These are phyloP conservation scores for Platysternon megacephalum DNA, from an alignment of 2,113 vertebrate genomes.

Conservation along the genomic window DNA sequence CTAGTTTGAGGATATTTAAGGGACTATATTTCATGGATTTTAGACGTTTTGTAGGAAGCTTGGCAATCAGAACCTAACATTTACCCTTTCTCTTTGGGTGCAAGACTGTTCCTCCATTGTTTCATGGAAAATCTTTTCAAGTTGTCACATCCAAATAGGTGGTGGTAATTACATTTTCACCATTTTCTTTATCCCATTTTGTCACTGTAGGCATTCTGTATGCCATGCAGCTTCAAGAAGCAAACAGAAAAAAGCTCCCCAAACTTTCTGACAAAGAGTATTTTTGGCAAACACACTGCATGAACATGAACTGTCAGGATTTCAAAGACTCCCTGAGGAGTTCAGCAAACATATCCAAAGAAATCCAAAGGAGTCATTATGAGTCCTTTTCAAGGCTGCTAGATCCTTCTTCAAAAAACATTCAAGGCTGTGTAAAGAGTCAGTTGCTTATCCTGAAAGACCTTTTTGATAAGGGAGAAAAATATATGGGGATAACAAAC, in stretches of 20 bases:
- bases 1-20: neutral
- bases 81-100: neutral
- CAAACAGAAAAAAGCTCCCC: conserved; percentile 48
- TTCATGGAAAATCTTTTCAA: neutral
- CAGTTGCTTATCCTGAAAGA: conserved; percentile 46
- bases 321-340: conserved; percentile 73
- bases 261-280: conserved; percentile 54
- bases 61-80: neutral
- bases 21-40: fast-evolving
- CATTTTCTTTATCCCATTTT: conserved; percentile 45
- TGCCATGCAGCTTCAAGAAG: conserved; percentile 44
- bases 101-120: neutral
- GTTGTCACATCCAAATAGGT: neutral
- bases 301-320: conserved; percentile 52
- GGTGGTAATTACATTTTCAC: conserved; percentile 51
- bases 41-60: neutral
- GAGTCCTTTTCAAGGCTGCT: conserved; percentile 53
- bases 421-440: conserved; percentile 45
- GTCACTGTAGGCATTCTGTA: conserved; percentile 38
- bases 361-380: conserved; percentile 54
- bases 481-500: neutral
- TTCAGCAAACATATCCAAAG: conserved; percentile 59
- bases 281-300: conserved; percentile 60
- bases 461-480: neutral
- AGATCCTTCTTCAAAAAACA: conserved; percentile 45